Evolutionary conservation across 2,888 invertebrate genomes (phyloP).

Genomic region (Drosophila neotestacea): DNA sequence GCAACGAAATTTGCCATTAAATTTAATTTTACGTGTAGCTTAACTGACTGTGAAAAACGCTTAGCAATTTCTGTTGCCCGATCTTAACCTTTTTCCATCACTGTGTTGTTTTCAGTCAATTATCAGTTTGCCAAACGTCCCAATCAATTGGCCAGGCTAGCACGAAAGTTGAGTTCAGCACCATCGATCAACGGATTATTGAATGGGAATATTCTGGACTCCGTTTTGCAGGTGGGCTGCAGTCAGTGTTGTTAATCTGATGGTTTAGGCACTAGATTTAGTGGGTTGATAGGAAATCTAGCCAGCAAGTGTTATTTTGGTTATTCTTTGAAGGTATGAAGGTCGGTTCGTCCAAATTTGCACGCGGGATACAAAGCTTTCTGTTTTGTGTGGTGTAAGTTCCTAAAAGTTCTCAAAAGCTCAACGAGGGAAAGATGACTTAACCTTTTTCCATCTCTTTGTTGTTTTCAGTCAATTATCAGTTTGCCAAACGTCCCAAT

Average conservation of each 20-base stretch:
- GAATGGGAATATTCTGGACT: conserved; percentile 30
- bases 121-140: conserved; percentile 38
- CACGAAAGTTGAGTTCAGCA: conserved; percentile 18
- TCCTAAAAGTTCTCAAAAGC: no score
- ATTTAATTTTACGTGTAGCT: conserved; percentile 38
- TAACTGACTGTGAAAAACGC: conserved; percentile 24
- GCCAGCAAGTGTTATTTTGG: no score
- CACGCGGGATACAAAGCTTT: no score
- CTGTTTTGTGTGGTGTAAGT: no score
- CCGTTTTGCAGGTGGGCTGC: no score
- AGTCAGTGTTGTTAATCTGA: no score
- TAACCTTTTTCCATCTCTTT: conserved; percentile 37
- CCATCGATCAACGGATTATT: conserved; percentile 14
- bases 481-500: conserved; percentile 36
- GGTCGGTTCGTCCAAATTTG: no score
- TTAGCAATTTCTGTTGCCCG: conserved; percentile 32
- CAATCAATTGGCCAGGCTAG: conserved; percentile 30
- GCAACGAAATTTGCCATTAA: conserved; percentile 17
- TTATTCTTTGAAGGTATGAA: no score
- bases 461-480: conserved; percentile 40
- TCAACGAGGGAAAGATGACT: no score
- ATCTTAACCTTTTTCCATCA: conserved; percentile 39
- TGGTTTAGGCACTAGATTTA: no score
- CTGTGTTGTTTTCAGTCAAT: conserved; percentile 30
- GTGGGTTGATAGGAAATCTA: no score